Evolutionary conservation across 1,140 invertebrate species (phyloP).

Genomic region (Bombus soroeensis): DNA sequence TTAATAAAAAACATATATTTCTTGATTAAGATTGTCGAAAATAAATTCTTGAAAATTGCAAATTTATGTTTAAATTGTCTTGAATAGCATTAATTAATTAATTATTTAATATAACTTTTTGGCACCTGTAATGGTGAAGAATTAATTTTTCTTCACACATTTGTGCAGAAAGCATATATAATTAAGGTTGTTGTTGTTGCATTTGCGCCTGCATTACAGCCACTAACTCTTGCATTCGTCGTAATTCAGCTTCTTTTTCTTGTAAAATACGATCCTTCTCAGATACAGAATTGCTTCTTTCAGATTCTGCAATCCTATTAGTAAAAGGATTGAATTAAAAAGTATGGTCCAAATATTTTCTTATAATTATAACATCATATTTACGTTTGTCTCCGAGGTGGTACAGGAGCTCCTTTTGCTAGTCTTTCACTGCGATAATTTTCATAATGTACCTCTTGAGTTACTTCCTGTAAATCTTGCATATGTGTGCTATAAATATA

Average conservation of each 20-base stretch:
- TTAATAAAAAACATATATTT: conserved; percentile 40
- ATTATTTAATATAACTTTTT: conserved; percentile 62
- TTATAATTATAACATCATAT: conserved; percentile 59
- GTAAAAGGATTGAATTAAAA: conserved; percentile 14
- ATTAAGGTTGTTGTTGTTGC: conserved; percentile 86
- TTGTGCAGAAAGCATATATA: conserved; percentile 32
- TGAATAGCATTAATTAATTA: conserved; percentile 21
- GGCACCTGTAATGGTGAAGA: conserved; percentile 76
- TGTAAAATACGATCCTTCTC: conserved; percentile 93
- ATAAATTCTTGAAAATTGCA: conserved; percentile 40
- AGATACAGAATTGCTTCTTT: conserved; percentile 80
- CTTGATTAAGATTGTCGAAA: conserved; percentile 33
- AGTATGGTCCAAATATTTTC: background rate
- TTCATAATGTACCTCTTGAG: conserved; percentile 98
- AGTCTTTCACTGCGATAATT: conserved; percentile 95
- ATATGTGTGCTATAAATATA: conserved; percentile 91
- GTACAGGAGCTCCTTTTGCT: conserved; percentile 90
- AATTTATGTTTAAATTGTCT: conserved; percentile 21
- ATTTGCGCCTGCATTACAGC: conserved; percentile 97
- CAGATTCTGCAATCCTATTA: conserved; percentile 74
- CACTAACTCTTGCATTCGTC: conserved; percentile 97
- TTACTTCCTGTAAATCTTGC: conserved; percentile 98
- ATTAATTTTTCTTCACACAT: conserved; percentile 37
- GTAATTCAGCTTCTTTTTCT: conserved; percentile 95
- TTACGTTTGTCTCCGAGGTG: conserved; percentile 88